phyloP scores from a whole-genome alignment of 2,113 vertebrate genomes.

The Halcyon malimbica region DNA sequence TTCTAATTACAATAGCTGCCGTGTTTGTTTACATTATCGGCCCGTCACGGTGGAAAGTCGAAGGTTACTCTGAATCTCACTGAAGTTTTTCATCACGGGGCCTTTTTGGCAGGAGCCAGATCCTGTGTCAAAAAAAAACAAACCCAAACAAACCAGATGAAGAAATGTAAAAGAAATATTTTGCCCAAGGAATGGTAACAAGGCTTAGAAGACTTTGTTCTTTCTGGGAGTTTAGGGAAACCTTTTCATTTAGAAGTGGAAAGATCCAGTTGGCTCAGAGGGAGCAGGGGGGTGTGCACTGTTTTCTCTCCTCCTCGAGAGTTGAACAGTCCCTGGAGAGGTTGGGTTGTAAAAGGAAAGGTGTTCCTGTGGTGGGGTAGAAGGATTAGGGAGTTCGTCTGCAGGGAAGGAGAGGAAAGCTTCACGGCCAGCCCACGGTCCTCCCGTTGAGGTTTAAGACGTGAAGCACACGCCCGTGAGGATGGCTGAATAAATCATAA shows the following conservation, averaged over 20 bases:
- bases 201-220: neutral
- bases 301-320: neutral
- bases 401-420: neutral
- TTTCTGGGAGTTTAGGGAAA: constrained; percentile 39
- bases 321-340: neutral
- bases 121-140: neutral
- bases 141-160: neutral
- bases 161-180: constrained; percentile 24
- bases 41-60: neutral
- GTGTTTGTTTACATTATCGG: neutral
- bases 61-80: neutral
- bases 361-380: neutral
- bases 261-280: constrained; percentile 38
- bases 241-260: constrained; percentile 37
- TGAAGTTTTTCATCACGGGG: neutral
- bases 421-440: neutral
- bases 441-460: neutral
- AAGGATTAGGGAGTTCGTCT: constrained; percentile 8
- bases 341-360: neutral
- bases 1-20: constrained; percentile 2
- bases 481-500: neutral
- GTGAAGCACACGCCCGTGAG: neutral
- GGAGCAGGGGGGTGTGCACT: constrained; percentile 9
- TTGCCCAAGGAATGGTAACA: constrained; percentile 35
- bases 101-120: neutral